Evolutionary conservation across 1,140 invertebrate genomes (phyloP), one percentile per base, ranked within the genome.

Genomic region (Zeugodacus cucurbitae): DNA sequence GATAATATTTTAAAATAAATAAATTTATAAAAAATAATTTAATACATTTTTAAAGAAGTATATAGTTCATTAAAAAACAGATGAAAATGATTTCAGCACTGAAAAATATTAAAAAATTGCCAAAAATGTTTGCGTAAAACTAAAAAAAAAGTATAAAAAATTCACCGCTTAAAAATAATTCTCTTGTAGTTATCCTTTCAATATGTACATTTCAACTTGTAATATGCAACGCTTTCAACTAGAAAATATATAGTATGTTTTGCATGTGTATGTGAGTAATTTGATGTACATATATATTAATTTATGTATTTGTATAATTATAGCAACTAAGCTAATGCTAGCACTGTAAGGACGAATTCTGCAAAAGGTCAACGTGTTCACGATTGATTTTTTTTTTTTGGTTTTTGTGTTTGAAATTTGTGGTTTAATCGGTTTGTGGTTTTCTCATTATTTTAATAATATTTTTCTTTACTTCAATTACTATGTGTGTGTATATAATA

Each of bases 271-370:
- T 44, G 20, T 78, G 48, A 54, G 48, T 20, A 0, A 54, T 54
- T 54, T 54, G 48, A 54, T 54, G 20, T 54, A 54, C 48, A 41
- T 82, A 41, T 82, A 82, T 82, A 34, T 82, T n/a, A 14, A 44
- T 82, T 44, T 82, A 82, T 26, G 41, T 82, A 82, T 48, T 41
- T 82, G 37, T 78, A 44, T 78, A 78, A 41, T 22, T 78, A 48
- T 82, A 48, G 74, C 74, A 82, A 82, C 74, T 82, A 82, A 82
- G 74, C 74, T 82, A 82, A 82, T 48, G 74, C 74, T 82, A 82
- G 74, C 74, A 82, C 74, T 82, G 74, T 82, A 82, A 82, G 74
- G 74, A 82, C 74, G 74, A 82, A 82, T 82, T 82, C 74, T 82
- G 74, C 74, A 82, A 82, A 82, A 82, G 74, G 74, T 82, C 74